phyloP scores from a whole-genome alignment of 2,113 vertebrate species.

The Lanius collurio region DNA sequence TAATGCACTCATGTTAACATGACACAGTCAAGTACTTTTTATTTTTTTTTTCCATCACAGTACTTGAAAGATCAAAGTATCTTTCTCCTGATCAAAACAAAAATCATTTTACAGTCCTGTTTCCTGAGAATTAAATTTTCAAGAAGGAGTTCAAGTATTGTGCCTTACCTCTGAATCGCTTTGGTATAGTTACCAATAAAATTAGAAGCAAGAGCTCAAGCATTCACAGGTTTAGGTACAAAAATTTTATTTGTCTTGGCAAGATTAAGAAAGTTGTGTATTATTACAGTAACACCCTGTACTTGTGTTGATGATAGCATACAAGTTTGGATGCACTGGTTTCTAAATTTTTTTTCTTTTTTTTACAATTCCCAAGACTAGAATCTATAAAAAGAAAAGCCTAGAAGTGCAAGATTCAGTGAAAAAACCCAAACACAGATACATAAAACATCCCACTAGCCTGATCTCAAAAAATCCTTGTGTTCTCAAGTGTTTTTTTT shows the following conservation, averaged over 20 bases:
- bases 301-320: background rate
- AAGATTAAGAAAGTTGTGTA: background rate
- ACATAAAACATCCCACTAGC: rapidly evolving
- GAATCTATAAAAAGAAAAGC: background rate
- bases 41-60: background rate
- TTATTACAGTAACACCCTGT: background rate
- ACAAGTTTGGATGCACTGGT: background rate
- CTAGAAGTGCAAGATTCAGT: background rate
- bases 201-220: background rate
- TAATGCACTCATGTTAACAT: background rate
- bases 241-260: background rate
- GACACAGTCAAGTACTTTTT: background rate
- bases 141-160: background rate
- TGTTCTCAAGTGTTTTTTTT: background rate
- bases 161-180: background rate
- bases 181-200: background rate
- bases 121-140: background rate
- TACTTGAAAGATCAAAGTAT: background rate
- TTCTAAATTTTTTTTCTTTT: background rate
- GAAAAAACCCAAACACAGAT: background rate
- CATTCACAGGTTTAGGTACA: background rate
- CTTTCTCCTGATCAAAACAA: background rate
- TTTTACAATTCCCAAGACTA: background rate
- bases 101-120: background rate
- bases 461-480: background rate